Conservation (phyloP, 2,113 vertebrate genomes). For the Pogonocichla stellata region DNA sequence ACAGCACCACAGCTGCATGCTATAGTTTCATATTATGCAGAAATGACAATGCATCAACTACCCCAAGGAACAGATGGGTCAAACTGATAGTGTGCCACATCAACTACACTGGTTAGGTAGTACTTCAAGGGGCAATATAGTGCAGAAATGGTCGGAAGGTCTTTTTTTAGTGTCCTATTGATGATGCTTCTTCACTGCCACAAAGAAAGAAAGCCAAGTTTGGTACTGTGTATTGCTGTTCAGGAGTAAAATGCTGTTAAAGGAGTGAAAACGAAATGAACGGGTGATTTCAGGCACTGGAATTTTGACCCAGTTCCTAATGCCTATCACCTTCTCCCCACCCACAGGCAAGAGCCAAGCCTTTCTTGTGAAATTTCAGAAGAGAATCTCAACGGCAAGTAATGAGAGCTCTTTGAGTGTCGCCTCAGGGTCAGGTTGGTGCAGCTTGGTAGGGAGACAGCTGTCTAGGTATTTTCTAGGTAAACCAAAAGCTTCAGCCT, state of each 20-base stretch:
- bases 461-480: not conserved
- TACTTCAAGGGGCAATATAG: not conserved
- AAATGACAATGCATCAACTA: not conserved
- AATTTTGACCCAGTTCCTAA: not conserved
- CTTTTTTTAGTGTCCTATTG: not conserved
- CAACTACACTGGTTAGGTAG: not conserved
- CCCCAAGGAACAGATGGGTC: not conserved
- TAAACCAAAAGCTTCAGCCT: not conserved
- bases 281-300: not conserved
- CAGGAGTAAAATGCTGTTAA: not conserved
- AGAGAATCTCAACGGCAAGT: not conserved
- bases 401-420: not conserved
- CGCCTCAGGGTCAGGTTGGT: not conserved
- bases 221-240: accelerated
- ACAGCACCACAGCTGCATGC: not conserved
- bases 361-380: not conserved
- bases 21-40: not conserved
- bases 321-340: not conserved
- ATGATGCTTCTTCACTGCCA: not conserved
- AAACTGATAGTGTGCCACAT: not conserved
- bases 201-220: not conserved
- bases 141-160: not conserved
- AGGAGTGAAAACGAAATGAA: not conserved
- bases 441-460: not conserved
- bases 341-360: not conserved